Conservation (phyloP, 1,140 invertebrate genomes). For the Heliconius melpomene region DNA sequence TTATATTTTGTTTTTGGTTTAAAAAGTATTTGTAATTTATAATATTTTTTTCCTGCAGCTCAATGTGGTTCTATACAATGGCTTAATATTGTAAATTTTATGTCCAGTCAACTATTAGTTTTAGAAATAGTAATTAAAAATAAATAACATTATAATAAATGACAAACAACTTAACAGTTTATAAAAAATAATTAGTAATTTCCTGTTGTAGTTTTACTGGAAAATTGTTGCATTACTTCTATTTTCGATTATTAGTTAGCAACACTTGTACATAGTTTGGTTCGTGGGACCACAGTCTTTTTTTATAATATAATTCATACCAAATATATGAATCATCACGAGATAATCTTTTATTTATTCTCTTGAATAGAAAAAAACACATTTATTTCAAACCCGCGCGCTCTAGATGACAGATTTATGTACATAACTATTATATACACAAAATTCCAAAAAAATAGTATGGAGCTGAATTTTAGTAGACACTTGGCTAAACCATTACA, state of each 20-base stretch:
- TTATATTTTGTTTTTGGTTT: background rate
- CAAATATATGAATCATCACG: constrained; percentile 47
- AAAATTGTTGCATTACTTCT: background rate
- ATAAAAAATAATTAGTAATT: background rate
- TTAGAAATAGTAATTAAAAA: background rate
- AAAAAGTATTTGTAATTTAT: background rate
- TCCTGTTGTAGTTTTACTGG: constrained; percentile 15
- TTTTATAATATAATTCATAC: constrained; percentile 46
- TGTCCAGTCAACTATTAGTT: background rate
- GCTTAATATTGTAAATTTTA: background rate
- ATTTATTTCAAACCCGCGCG: too few relatives aligned
- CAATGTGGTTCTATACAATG: background rate
- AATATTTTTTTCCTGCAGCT: background rate
- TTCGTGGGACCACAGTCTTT: constrained; percentile 43
- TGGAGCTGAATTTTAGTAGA: too few relatives aligned
- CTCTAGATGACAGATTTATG: too few relatives aligned
- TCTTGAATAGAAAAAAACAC: background rate
- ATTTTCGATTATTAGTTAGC: background rate
- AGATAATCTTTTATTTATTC: background rate
- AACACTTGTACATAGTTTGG: constrained; percentile 19
- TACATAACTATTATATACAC: too few relatives aligned
- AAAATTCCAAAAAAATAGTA: too few relatives aligned
- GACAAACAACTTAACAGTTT: background rate
- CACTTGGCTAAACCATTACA: too few relatives aligned
- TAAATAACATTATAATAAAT: background rate